Evolutionary conservation across 1,140 invertebrate genomes (phyloP).

Genomic region (Anastrepha obliqua): DNA sequence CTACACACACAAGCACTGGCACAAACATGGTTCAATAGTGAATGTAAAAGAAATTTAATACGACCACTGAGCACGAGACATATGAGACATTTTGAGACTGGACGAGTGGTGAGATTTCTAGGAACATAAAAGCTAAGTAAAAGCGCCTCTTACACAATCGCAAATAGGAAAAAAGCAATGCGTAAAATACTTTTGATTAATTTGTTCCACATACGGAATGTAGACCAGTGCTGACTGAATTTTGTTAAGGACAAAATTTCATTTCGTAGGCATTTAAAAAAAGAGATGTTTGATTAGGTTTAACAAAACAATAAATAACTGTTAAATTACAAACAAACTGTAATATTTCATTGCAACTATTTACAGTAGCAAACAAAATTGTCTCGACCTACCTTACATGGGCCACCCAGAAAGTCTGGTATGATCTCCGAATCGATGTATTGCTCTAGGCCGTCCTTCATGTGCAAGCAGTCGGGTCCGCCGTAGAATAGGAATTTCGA

Average conservation of each 20-base stretch:
- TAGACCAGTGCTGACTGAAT: constrained; percentile 61
- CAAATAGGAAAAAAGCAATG: constrained; percentile 74
- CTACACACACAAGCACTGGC: neutral
- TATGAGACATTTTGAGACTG: neutral
- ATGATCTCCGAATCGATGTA: constrained; percentile 91
- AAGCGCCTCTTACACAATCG: constrained; percentile 71
- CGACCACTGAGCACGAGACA: neutral
- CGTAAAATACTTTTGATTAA: constrained; percentile 70
- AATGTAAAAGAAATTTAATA: neutral
- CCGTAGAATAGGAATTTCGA: constrained; percentile 96
- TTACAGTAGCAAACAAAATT: neutral
- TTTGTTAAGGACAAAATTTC: constrained; percentile 47
- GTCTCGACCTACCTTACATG: constrained; percentile 83
- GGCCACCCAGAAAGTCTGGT: constrained; percentile 93
- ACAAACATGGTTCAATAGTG: neutral
- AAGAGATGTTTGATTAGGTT: neutral
- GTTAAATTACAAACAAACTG: neutral
- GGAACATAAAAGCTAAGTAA: constrained; percentile 47
- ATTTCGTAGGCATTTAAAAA: constrained; percentile 5
- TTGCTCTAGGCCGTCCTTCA: constrained; percentile 85
- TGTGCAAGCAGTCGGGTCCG: constrained; percentile 88
- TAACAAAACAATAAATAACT: neutral
- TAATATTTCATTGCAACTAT: neutral
- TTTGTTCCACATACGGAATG: constrained; percentile 70
- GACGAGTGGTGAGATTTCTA: constrained; percentile 8